These are phyloP conservation scores for Hofmannophila pseudospretella DNA, from an alignment of 2,888 invertebrate species.

Conservation along the genomic window DNA sequence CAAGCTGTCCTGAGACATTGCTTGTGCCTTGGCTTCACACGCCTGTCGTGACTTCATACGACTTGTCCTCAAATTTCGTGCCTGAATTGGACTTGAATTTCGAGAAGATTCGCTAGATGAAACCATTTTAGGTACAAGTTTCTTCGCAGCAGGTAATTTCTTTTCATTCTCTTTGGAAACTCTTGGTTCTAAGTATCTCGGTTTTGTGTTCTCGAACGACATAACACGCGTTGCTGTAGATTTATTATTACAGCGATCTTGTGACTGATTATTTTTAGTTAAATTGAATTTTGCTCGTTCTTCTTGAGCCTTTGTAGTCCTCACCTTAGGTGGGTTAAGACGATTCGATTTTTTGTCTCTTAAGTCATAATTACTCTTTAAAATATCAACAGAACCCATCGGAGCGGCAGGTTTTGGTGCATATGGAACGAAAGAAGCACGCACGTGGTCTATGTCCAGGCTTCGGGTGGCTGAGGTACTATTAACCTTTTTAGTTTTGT, in stretches of 20 bases:
- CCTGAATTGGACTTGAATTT: slow-evolving; percentile 81
- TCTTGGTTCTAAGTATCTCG: slow-evolving; percentile 81
- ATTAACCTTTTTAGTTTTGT: slow-evolving; percentile 15
- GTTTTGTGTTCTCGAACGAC: slow-evolving; percentile 61
- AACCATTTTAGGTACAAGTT: slow-evolving; percentile 62
- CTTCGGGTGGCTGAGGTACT: slow-evolving; percentile 28
- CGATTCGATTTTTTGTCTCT: slow-evolving; percentile 28
- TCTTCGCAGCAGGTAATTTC: slow-evolving; percentile 41
- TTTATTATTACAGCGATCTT: slow-evolving; percentile 28
- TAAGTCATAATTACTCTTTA: slow-evolving; percentile 27
- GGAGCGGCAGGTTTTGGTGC: slow-evolving; percentile 29
- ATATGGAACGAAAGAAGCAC: slow-evolving; percentile 56
- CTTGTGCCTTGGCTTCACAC: slow-evolving; percentile 33
- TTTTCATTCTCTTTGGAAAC: slow-evolving; percentile 26
- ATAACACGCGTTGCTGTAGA: slow-evolving; percentile 22
- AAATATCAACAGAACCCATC: slow-evolving; percentile 22
- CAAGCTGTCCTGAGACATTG: slow-evolving; percentile 72
- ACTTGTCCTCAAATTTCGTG: slow-evolving; percentile 44
- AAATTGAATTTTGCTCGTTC: slow-evolving; percentile 59
- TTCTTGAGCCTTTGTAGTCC: slow-evolving; percentile 64
- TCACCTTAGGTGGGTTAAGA: slow-evolving; percentile 38
- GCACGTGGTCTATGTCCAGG: slow-evolving; percentile 52
- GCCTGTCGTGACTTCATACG: slow-evolving; percentile 42
- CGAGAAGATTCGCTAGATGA: slow-evolving; percentile 83
- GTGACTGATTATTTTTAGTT: slow-evolving; percentile 39